These are phyloP conservation scores for Subacronicta megacephala DNA, from an alignment of 2,888 invertebrate genomes.

Conservation along the genomic window DNA sequence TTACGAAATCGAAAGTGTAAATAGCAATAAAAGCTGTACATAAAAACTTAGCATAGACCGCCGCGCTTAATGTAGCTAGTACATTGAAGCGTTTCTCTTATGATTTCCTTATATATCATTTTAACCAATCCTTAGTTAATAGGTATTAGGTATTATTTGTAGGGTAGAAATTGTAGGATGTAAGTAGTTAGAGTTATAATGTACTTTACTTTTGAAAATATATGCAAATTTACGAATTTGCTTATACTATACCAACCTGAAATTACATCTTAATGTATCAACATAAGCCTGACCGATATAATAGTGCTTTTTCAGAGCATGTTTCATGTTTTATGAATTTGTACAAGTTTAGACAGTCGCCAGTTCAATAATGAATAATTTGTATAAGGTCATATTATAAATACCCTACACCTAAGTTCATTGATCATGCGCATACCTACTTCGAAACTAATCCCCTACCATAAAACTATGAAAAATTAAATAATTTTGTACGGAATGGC, in stretches of 20 bases:
- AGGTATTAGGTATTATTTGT: constrained; percentile 38
- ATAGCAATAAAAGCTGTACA: too few relatives aligned
- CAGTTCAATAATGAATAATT: neutral
- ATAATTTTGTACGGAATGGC: too few relatives aligned
- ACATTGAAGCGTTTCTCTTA: constrained; percentile 41
- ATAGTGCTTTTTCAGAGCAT: too few relatives aligned
- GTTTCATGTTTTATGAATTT: too few relatives aligned
- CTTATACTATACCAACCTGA: constrained; percentile 20
- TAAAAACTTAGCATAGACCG: constrained; percentile 9
- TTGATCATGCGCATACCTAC: constrained; percentile 33
- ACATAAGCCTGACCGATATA: too few relatives aligned
- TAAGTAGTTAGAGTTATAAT: constrained; percentile 37
- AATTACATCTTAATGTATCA: constrained; percentile 27
- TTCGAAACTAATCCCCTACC: constrained; percentile 47
- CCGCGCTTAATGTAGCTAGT: constrained; percentile 37
- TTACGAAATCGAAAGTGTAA: too few relatives aligned
- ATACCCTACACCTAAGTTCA: neutral
- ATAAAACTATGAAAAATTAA: constrained; percentile 9
- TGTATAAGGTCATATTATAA: neutral
- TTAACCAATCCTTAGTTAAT: constrained; percentile 41
- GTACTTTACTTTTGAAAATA: constrained; percentile 29
- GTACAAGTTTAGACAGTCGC: neutral
- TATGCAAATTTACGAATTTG: constrained; percentile 34
- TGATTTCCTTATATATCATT: constrained; percentile 39
- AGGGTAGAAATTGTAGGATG: constrained; percentile 38